phyloP scores from a whole-genome alignment of 2,888 invertebrate species.

The Leptopilina syphax region DNA sequence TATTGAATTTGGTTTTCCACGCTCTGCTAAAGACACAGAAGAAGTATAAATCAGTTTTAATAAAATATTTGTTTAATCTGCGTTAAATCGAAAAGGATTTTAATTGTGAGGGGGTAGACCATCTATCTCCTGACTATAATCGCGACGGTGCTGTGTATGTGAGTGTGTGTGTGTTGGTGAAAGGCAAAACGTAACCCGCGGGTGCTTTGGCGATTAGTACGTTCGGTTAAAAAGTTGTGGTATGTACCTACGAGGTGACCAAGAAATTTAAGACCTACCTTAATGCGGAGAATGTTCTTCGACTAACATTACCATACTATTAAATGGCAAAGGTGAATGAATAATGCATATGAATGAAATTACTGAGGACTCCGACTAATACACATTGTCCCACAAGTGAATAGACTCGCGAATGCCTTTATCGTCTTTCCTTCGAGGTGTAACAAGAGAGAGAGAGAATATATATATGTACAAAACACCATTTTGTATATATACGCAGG shows the following conservation, averaged over 20 bases:
- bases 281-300: conserved; percentile 21
- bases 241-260: conserved; percentile 14
- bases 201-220: conserved; percentile 28
- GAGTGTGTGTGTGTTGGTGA: conserved; percentile 6
- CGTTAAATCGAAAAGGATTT: not conserved
- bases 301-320: conserved; percentile 43
- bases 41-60: not conserved
- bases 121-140: conserved; percentile 20
- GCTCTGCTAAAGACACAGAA: not conserved
- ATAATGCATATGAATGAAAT: conserved; percentile 45
- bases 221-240: conserved; percentile 21
- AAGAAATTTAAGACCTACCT: conserved; percentile 8
- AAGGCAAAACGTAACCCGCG: conserved; percentile 50
- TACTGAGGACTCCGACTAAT: conserved; percentile 35
- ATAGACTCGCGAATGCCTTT: conserved; percentile 33
- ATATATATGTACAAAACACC: not conserved
- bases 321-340: conserved; percentile 44
- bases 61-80: not conserved
- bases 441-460: too few species aligned
- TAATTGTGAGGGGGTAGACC: conserved; percentile 1
- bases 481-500: not conserved
- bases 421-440: conserved; percentile 11
- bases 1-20: too few species aligned
- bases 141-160: not conserved
- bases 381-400: conserved; percentile 38